Evolutionary conservation across 2,797 vertebrate species (phyloP), one percentile per base, ranked within the genome.

Genomic region (Sardinella longiceps): DNA sequence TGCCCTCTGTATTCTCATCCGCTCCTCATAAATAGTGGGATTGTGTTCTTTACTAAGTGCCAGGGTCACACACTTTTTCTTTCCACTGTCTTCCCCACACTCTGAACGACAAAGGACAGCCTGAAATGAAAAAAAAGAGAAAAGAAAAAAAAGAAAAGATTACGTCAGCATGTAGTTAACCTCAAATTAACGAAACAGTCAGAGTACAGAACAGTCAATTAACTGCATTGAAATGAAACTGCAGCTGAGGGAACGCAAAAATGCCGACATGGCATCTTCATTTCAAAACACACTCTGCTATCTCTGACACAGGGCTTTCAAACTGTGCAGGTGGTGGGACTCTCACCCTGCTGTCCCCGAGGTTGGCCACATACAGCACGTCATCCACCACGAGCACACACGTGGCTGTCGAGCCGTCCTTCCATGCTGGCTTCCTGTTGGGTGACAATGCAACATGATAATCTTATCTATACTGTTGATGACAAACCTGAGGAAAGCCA

Each of bases 1-100:
- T 0, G 98, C 97, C 87, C 96, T 97, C 93, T 99, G 98, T 93
- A 99, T 99, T 89, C 98, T 94, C 98, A 99, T 99, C 0, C 98
- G 92, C 85, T 99, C 98, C 87, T 99, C 97, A 0, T 99, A 99
- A 60, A 98, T 98, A 39, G 96, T 98, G 15, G 98, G 98, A 88
- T 97, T 99, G 90, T 99, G 98, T 89, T 99, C 98, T 87, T 96
- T 98, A 85, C 97, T 98, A 88, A 99, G 96, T 86, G 96, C 95
- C 88, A 99, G 91, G 86, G 97, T 96, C 20, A 95, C 82, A 0
- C 95, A 86, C 70, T 92, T 97, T 82, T 92, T 93, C 77, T 89
- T 94, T 81, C 92, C 96, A 63, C 93, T 94, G 1, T 94, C 92
- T 0, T 93, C 95, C 53, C 94, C 94, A 23, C 93, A 93, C 48